A percentile compares a stretch with the other conserved stretches of the same genome.
phyloP scores from a whole-genome alignment of 2,888 invertebrate species.

The Caenorhabditis panamensis region DNA sequence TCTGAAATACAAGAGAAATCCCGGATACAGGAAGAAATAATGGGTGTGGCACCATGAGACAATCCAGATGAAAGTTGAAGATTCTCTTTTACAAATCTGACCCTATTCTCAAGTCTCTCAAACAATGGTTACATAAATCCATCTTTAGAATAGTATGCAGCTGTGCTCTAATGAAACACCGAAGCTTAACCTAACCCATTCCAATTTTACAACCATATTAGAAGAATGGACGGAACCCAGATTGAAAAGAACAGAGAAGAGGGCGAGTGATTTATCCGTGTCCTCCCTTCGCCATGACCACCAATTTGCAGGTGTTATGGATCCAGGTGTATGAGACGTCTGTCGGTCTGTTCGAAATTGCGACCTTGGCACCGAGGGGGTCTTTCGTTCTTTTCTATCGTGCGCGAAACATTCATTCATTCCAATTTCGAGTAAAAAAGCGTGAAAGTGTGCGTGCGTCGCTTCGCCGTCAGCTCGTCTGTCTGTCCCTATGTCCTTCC shows the following conservation, averaged over 20 bases:
- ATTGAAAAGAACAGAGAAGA: slow-evolving; percentile 26
- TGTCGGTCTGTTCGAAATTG: slow-evolving; percentile 56
- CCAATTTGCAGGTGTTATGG: slow-evolving; percentile 57
- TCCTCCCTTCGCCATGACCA: slow-evolving; percentile 30
- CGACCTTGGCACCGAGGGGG: slow-evolving; percentile 45
- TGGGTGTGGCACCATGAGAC: slow-evolving; percentile 9
- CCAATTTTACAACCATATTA: slow-evolving; percentile 30
- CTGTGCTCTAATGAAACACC: slow-evolving; percentile 25
- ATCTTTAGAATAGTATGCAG: slow-evolving; percentile 22
- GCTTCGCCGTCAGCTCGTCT: background rate
- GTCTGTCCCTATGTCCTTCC: background rate
- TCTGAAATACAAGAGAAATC: background rate
- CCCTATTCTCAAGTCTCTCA: background rate
- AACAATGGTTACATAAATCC: slow-evolving; percentile 9
- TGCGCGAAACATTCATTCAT: slow-evolving; percentile 54
- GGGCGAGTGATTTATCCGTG: slow-evolving; percentile 50
- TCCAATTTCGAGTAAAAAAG: slow-evolving; percentile 53
- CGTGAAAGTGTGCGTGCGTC: slow-evolving; percentile 29
- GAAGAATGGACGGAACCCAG: background rate
- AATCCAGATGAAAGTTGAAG: background rate
- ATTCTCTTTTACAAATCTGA: background rate
- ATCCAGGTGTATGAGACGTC: slow-evolving; percentile 60
- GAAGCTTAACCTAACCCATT: background rate
- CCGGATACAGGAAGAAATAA: background rate
- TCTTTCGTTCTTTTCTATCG: background rate